Conservation (phyloP, 2,888 invertebrate genomes). For the Lamproptera curius region DNA sequence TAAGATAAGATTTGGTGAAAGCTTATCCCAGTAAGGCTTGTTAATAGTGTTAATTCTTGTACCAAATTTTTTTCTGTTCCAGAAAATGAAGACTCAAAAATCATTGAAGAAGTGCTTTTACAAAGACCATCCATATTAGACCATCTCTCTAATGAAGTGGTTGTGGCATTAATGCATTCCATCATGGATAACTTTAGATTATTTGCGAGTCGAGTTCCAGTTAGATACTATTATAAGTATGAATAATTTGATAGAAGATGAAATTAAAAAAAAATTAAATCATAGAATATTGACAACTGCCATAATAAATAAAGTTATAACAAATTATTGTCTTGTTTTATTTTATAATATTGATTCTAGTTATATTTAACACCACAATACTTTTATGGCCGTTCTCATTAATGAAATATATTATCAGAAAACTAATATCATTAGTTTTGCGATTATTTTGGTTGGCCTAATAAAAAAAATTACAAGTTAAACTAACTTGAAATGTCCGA, state of each 20-base stretch:
- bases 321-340: background rate
- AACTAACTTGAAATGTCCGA: no score
- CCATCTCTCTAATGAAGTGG: slow-evolving; percentile 62
- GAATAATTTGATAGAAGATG: slow-evolving; percentile 21
- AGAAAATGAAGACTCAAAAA: slow-evolving; percentile 43
- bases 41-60: no score
- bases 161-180: slow-evolving; percentile 55
- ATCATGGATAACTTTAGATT: slow-evolving; percentile 65
- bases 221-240: slow-evolving; percentile 59
- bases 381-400: no score
- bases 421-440: no score
- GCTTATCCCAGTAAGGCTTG: no score
- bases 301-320: background rate
- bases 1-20: no score
- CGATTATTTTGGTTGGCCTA: no score
- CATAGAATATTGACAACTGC: background rate
- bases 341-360: no score
- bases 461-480: no score
- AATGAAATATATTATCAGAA: no score
- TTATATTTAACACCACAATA: no score
- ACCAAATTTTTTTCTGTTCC: slow-evolving; percentile 28
- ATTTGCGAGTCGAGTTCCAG: slow-evolving; percentile 54
- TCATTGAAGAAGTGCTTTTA: slow-evolving; percentile 45
- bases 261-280: background rate
- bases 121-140: slow-evolving; percentile 48